A percentile compares a stretch with the other conserved stretches of the same genome.
Evolutionary conservation across 2,113 vertebrate species (phyloP).

Genomic region (Anguilla rostrata): DNA sequence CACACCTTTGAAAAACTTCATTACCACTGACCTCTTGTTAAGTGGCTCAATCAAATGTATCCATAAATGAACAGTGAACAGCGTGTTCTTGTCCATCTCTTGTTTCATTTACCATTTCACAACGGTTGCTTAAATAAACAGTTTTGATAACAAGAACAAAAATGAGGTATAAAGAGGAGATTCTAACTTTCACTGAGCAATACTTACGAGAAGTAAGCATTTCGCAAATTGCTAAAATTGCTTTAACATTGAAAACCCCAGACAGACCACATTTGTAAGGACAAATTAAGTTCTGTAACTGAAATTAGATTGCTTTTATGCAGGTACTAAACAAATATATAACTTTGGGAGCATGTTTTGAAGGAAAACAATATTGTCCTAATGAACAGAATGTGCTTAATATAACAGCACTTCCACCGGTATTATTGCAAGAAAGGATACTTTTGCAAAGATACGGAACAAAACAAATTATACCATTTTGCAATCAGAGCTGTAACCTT

Average conservation of each 20-base stretch:
- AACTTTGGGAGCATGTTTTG: background rate
- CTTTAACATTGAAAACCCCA: constrained; percentile 25
- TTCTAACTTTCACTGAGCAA: background rate
- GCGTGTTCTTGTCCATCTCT: constrained; percentile 25
- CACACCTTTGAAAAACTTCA: background rate
- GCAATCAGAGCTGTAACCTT: constrained; percentile 50
- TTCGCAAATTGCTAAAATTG: constrained; percentile 30
- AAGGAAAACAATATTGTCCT: constrained; percentile 29
- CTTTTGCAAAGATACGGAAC: background rate
- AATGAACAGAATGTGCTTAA: constrained; percentile 43
- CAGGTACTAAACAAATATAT: constrained; percentile 22
- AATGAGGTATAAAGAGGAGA: constrained; percentile 26
- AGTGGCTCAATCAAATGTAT: constrained; percentile 55
- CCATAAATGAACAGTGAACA: constrained; percentile 58
- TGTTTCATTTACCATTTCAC: constrained; percentile 66
- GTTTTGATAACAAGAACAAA: constrained; percentile 62
- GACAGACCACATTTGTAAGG: constrained; percentile 25
- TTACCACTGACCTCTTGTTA: background rate
- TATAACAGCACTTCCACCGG: background rate
- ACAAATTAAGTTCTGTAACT: constrained; percentile 25
- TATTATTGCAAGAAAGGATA: background rate
- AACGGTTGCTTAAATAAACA: constrained; percentile 68
- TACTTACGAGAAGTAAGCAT: constrained; percentile 11
- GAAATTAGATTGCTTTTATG: constrained; percentile 33
- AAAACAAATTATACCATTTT: constrained; percentile 18